Percentiles rank a stretch among this genome's conserved stretches.
These are phyloP conservation scores for Hirudinaria manillensis DNA, from an alignment of 2,888 invertebrate genomes.

Conservation along the genomic window DNA sequence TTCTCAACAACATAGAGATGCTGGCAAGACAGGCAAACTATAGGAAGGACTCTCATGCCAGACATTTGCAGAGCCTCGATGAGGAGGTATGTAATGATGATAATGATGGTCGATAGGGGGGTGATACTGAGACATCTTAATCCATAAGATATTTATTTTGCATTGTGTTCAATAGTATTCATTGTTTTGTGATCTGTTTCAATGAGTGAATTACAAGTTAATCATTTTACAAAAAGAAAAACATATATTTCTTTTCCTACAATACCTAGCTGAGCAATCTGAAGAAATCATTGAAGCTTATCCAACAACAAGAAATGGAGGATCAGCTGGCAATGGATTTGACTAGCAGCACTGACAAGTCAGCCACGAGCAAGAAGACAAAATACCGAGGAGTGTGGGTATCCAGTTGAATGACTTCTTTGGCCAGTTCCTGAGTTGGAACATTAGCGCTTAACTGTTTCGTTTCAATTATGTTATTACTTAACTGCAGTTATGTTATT, in stretches of 20 bases:
- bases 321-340: slow-evolving; percentile 63
- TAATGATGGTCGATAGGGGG: too few species aligned
- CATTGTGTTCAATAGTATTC: background rate
- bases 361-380: slow-evolving; percentile 56
- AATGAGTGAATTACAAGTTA: background rate
- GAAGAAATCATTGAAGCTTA: slow-evolving; percentile 75
- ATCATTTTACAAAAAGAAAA: background rate
- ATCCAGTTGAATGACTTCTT: slow-evolving; percentile 20
- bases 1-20: slow-evolving; percentile 78
- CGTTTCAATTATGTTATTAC: too few species aligned
- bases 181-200: background rate
- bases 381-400: slow-evolving; percentile 64
- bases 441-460: too few species aligned
- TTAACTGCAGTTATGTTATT: too few species aligned
- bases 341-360: slow-evolving; percentile 58
- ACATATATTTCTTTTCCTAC: background rate
- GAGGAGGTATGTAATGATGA: slow-evolving; percentile 65
- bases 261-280: slow-evolving; percentile 54
- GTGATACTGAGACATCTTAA: background rate
- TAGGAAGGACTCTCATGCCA: slow-evolving; percentile 73
- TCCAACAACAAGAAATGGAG: slow-evolving; percentile 62
- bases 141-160: background rate
- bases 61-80: slow-evolving; percentile 75
- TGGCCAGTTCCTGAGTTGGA: too few species aligned
- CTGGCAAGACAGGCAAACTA: slow-evolving; percentile 81